Conservation (phyloP, 1,140 invertebrate genomes). For the Galleria mellonella region DNA sequence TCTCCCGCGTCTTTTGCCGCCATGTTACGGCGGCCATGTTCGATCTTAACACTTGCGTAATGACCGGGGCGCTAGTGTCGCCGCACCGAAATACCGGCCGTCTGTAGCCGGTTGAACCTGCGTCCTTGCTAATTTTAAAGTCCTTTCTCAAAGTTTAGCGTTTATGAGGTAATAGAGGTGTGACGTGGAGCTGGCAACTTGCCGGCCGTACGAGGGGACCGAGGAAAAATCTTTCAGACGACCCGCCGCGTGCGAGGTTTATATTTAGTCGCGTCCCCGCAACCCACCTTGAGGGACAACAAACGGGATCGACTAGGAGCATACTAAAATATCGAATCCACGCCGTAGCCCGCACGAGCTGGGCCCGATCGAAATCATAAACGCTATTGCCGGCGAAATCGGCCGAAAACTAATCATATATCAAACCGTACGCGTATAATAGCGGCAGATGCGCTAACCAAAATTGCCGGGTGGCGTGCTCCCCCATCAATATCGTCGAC, state of each 20-base stretch:
- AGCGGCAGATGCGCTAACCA: slow-evolving; percentile 60
- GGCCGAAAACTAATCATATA: slow-evolving; percentile 66
- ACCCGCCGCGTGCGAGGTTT: slow-evolving; percentile 41
- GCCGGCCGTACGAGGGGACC: slow-evolving; percentile 46
- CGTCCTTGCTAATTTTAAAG: slow-evolving; percentile 72
- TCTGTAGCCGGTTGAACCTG: slow-evolving; percentile 17
- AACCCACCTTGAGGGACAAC: slow-evolving; percentile 47
- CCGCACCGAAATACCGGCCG: slow-evolving; percentile 30
- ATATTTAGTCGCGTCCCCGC: slow-evolving; percentile 42
- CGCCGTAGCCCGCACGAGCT: slow-evolving; percentile 14
- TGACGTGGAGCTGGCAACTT: slow-evolving; percentile 54
- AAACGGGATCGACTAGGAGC: slow-evolving; percentile 23
- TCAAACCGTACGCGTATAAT: slow-evolving; percentile 39
- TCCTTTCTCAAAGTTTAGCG: slow-evolving; percentile 65
- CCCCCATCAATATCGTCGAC: slow-evolving; percentile 60
- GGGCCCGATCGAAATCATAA: slow-evolving; percentile 17
- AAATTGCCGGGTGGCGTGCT: slow-evolving; percentile 49
- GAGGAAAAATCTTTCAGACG: slow-evolving; percentile 44
- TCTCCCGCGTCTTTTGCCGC: slow-evolving; percentile 60
- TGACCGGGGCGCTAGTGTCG: slow-evolving; percentile 40
- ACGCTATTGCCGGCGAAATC: neutral
- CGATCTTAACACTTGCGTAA: slow-evolving; percentile 52
- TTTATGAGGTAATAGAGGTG: slow-evolving; percentile 64
- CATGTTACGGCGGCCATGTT: slow-evolving; percentile 53
- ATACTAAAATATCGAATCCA: slow-evolving; percentile 5